Base-by-base conservation (phyloP, 2,888 invertebrate species). In the Teleiodes luculella region DNA sequence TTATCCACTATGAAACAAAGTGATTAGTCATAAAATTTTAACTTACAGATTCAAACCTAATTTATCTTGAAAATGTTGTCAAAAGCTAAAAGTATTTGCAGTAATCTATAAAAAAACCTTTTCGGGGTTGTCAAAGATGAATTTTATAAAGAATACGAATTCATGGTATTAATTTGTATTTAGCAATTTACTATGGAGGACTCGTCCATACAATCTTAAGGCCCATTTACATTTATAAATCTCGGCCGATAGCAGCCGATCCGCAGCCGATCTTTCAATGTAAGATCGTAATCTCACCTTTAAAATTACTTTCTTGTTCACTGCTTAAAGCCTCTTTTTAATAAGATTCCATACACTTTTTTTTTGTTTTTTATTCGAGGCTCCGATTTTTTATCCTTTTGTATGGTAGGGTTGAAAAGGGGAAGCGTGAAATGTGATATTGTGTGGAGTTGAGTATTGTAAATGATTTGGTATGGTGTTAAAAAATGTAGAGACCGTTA, bases 371-470 rank as follows among this genome's bases (percentile, higher is more conserved):
- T 31, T 31, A 5, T 46, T 31, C 28, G 43, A 43, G 10, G 31
- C 16, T 10, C 10, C 14, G 2, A 6, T 46, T 46, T 10, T 24
- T 43, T 11, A 16, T 10, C 11, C 7, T 18, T 24, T 18, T 43
- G 3, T 43, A 24, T 30, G 56, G 50, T 66, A 71, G 76, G 78
- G 74, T 68, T 74, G 72, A 65, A 76, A 72, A 65, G 70, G 72
- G 74, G 49, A 72, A 68, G 76, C 78, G 75, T 80, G 70, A 78
- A 78, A 76, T 71, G 57, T 28, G 36, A 36, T 48, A 49, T 45
- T 52, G 50, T 50, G 41, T 47, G 52, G 39, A 57, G 53, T 47
- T 55, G 39, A 57, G 53, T 57, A 55, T 37, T 31, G 20, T 46
- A 51, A 46, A 56, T 57, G 57, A 58, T 55, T 52, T 49, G 43